Evolutionary conservation across 2,797 vertebrate genomes (phyloP).

Genomic region (Chiroxiphia lanceolata): DNA sequence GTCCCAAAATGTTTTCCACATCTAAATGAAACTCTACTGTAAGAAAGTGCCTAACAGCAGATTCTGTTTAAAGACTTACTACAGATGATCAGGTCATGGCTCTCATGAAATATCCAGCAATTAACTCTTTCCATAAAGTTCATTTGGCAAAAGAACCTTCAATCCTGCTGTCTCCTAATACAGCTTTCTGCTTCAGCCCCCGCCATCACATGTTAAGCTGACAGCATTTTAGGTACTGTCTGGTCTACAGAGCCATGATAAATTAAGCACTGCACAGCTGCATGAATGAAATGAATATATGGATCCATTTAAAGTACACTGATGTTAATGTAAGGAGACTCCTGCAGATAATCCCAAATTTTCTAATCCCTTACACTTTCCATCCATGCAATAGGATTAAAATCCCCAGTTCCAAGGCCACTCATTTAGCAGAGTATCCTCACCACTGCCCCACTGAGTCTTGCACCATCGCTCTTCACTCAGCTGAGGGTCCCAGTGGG

Average conservation of each 20-base stretch:
- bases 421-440: not conserved
- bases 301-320: not conserved
- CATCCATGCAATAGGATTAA: not conserved
- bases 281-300: not conserved
- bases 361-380: not conserved
- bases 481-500: not conserved
- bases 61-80: not conserved
- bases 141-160: not conserved
- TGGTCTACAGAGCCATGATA: not conserved
- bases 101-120: not conserved
- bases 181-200: not conserved
- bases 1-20: not conserved
- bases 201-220: not conserved
- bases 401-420: not conserved
- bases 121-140: conserved; percentile 5
- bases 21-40: not conserved
- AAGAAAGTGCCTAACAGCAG: not conserved
- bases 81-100: not conserved
- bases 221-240: not conserved
- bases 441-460: rapidly evolving
- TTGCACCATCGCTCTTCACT: not conserved
- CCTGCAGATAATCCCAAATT: not conserved
- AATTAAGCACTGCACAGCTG: not conserved
- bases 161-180: not conserved
- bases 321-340: rapidly evolving